Base-by-base conservation (phyloP, 2,888 invertebrate species). In the Thelaira solivaga region DNA sequence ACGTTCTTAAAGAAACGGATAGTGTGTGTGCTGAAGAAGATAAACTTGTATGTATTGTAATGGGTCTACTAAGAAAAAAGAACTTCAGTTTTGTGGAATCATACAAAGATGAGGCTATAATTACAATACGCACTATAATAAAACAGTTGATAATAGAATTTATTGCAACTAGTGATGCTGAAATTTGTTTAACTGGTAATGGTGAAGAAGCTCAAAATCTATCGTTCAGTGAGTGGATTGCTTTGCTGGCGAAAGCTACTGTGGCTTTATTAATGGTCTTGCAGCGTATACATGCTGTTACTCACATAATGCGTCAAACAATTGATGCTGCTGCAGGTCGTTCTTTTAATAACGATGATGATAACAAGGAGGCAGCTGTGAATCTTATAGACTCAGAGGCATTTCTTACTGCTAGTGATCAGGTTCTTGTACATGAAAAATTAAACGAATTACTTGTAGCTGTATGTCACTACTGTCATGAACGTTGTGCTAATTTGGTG, bases 391-490 rank as follows among this genome's bases (percentile, higher is more conserved):
- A 93, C 73, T 90, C 91, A 75, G 95, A 95, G 85, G 92, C 93
- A 72, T 92, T 94, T 86, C 91, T 97, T 82, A 91, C 92, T 0
- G 88, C 91, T 11, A 92, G 92, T 26, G 96, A 97, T 84, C 91
- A 95, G 82, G 88, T 88, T 62, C 91, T 92, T 75, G 93, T 96
- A 6, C 92, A 92, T 76, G 90, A 91, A 10, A 94, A 94, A 87
- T 89, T 98, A 55, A 92, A 92, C 78, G 95, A 96, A 84, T 91
- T 97, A 86, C 90, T 97, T 53, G 91, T 92, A 41, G 93, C 94
- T n/a, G 92, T 97, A 45, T 96, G 96, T 87, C 96, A 97, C 89
- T 96, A 95, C 86, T 96, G 97, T 82, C 96, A 97, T 88, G 97
- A 98, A 86, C 91, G 97, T 81, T 94, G 97, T 89, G 96, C 96